These are phyloP conservation scores for Aegotheles bennettii DNA, from an alignment of 2,113 vertebrate genomes.

Conservation along the genomic window DNA sequence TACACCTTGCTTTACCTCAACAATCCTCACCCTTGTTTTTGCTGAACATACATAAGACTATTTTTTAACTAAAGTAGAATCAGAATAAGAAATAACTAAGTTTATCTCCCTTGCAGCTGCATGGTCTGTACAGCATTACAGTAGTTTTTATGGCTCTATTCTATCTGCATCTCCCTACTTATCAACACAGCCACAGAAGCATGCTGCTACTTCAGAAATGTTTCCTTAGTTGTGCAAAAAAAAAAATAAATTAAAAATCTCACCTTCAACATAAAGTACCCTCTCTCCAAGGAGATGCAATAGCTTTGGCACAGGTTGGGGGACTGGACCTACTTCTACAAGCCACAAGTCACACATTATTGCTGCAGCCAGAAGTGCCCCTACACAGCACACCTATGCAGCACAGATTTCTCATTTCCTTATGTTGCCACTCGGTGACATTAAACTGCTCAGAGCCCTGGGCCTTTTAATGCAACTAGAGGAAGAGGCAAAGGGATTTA, in stretches of 20 bases:
- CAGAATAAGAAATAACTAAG: not conserved
- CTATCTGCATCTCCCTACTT: not conserved
- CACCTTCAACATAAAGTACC: not conserved
- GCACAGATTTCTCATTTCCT: not conserved
- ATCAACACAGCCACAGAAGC: not conserved
- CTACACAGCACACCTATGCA: not conserved
- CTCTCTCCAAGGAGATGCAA: not conserved
- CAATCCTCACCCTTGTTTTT: not conserved
- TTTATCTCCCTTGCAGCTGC: not conserved
- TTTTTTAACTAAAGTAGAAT: not conserved
- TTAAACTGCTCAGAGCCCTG: not conserved
- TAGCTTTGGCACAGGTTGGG: not conserved
- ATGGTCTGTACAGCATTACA: not conserved
- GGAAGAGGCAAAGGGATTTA: not conserved
- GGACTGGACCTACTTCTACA: not conserved
- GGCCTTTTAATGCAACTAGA: not conserved
- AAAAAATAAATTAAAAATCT: not conserved
- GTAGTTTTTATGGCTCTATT: not conserved
- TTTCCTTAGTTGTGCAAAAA: not conserved
- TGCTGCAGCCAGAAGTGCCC: not conserved
- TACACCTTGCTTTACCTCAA: not conserved
- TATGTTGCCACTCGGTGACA: not conserved
- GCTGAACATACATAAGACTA: rapidly evolving
- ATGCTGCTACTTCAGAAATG: not conserved
- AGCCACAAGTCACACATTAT: rapidly evolving